A percentile compares a stretch with the other conserved stretches of the same genome.
Evolutionary conservation across 2,888 invertebrate species (phyloP).

Genomic region (Limenitis camilla): DNA sequence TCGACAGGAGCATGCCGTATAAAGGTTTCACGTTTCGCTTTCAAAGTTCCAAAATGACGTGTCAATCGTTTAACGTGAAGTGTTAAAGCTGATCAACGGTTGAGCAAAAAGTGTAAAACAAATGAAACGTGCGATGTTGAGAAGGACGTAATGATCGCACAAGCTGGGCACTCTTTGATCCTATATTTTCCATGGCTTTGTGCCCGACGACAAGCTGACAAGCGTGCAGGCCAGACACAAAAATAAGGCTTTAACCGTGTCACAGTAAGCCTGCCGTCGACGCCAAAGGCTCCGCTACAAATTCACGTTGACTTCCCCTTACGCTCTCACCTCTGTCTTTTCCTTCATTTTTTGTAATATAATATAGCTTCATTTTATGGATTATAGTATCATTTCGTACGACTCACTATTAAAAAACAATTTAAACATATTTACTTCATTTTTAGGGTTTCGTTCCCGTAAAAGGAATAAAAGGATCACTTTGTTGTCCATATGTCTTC

Average conservation of each 20-base stretch:
- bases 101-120: too few relatives aligned
- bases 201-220: conserved; percentile 67
- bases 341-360: conserved; percentile 15
- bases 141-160: conserved; percentile 40
- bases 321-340: conserved; percentile 33
- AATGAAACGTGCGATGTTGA: conserved; percentile 16
- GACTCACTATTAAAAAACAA: too few relatives aligned
- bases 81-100: conserved; percentile 9
- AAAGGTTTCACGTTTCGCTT: background rate
- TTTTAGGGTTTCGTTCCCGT: too few relatives aligned
- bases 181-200: conserved; percentile 73
- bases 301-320: conserved; percentile 65
- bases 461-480: too few relatives aligned
- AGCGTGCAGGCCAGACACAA: conserved; percentile 70
- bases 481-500: too few relatives aligned
- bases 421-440: too few relatives aligned
- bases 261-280: conserved; percentile 72
- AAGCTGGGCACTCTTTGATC: conserved; percentile 65
- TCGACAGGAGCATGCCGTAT: background rate
- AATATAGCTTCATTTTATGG: background rate
- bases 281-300: conserved; percentile 71
- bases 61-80: conserved; percentile 13
- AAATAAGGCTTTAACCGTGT: conserved; percentile 74
- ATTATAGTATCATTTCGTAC: background rate
- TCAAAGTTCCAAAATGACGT: conserved; percentile 2